Percentiles rank a stretch among this genome's conserved stretches.
Conservation (phyloP, 1,140 invertebrate species). For the Cydia pomonella region DNA sequence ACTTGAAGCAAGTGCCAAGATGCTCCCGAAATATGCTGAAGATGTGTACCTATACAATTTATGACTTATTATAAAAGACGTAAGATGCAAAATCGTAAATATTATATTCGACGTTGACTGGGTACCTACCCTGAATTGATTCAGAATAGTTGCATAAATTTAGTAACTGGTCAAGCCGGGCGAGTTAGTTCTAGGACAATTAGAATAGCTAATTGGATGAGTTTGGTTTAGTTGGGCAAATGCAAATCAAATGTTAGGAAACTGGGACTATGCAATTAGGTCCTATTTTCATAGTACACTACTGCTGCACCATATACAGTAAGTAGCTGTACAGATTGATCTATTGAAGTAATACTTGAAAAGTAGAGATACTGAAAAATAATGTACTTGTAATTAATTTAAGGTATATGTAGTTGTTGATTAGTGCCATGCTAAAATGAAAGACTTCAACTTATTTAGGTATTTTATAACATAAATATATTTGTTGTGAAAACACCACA, state of each 20-base stretch:
- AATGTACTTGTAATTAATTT: too few species aligned
- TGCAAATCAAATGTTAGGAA: slow-evolving; percentile 1
- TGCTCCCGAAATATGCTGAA: neutral
- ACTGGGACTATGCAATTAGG: neutral
- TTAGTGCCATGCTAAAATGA: too few species aligned
- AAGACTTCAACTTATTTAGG: too few species aligned
- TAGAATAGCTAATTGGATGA: slow-evolving; percentile 11
- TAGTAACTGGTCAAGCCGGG: slow-evolving; percentile 5
- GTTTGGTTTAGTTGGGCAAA: neutral
- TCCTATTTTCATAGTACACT: neutral
- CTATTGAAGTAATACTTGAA: too few species aligned
- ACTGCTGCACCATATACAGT: neutral
- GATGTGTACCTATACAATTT: neutral
- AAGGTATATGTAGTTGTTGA: too few species aligned
- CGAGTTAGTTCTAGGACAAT: slow-evolving; percentile 12
- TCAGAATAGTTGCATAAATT: slow-evolving; percentile 11
- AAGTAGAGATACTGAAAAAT: too few species aligned
- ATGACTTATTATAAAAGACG: neutral
- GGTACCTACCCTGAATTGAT: neutral
- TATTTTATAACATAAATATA: too few species aligned
- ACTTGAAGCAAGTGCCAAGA: neutral
- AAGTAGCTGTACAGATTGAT: neutral
- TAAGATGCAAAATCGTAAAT: neutral
- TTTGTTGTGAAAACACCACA: too few species aligned
- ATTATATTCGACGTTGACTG: neutral